These are phyloP conservation scores for Drosophila ohnishii DNA, from an alignment of 1,140 invertebrate genomes.

Conservation along the genomic window DNA sequence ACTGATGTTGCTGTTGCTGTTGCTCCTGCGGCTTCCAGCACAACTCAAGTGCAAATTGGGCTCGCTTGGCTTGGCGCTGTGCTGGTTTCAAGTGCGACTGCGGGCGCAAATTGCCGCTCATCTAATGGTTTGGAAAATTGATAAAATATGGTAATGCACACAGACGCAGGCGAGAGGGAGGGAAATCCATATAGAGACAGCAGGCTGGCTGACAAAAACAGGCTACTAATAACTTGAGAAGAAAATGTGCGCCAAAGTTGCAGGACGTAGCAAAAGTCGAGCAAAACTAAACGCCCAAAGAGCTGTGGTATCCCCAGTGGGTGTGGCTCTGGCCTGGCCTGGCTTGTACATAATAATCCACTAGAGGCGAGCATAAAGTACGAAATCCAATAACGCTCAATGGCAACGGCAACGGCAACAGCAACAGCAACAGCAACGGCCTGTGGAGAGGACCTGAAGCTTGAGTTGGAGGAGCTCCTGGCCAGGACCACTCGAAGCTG, in stretches of 20 bases:
- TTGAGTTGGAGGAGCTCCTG: conserved; percentile 42
- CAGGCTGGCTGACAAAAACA: conserved; percentile 75
- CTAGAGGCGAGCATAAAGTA: conserved; percentile 77
- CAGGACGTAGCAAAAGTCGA: conserved; percentile 80
- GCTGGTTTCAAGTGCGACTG: conserved; percentile 80
- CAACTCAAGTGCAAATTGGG: conserved; percentile 78
- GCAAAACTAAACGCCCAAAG: conserved; percentile 72
- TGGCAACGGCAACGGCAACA: conserved; percentile 54
- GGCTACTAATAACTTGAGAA: conserved; percentile 80
- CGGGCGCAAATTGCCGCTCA: conserved; percentile 78
- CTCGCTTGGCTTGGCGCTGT: conserved; percentile 69
- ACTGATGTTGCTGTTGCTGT: conserved; percentile 38
- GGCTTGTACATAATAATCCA: conserved; percentile 79
- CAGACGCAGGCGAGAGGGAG: conserved; percentile 29
- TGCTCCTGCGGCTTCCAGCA: conserved; percentile 49
- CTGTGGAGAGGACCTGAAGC: conserved; percentile 26
- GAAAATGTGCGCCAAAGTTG: conserved; percentile 80
- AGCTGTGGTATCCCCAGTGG: conserved; percentile 26
- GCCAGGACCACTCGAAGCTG: conserved; percentile 61
- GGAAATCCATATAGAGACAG: conserved; percentile 38
- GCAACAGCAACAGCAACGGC: conserved; percentile 33
- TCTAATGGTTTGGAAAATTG: conserved; percentile 82
- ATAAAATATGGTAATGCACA: conserved; percentile 82
- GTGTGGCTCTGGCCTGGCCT: conserved; percentile 23
- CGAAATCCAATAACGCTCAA: conserved; percentile 80